Evolutionary conservation across 2,797 vertebrate species (phyloP), one percentile per base, ranked within the genome.

Genomic region (Pagetopsis macropterus): DNA sequence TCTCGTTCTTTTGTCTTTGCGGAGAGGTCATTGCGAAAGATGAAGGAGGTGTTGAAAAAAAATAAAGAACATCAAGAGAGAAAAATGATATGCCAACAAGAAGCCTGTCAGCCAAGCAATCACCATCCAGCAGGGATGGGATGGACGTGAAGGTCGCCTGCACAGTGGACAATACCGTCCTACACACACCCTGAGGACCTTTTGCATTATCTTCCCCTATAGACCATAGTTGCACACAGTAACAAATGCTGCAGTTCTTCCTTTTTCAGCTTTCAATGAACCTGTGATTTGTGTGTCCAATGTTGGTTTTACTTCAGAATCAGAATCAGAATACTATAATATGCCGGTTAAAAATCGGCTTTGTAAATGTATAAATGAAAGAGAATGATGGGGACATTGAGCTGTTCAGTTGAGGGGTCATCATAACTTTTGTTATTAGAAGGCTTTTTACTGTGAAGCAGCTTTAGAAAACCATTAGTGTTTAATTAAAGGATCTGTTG

Each of bases 61-160:
- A 45, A 84, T 75, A 66, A 73, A 76, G 73, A 82, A 54, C 57
- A 63, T 75, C 57, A 64, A 19, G 54, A 41, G 61, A 88, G 88
- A 90, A 87, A 89, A 90, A 91, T 84, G 66, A 85, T 82, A 87
- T 91, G 88, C 82, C 88, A 84, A 68, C 45, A 9, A 45, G 16
- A 23, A 64, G 69, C 70, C 69, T 78, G 82, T 81, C 70, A 75
- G 63, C 73, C 40, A 63, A 88, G 87, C 75, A 75, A 90, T 91
- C 89, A 87, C 61, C 82, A 79, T 84, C 79, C 63, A 69, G 76
- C 62, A 62, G 76, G 78, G 82, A 84, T 37, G 66, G 79, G 72
- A 81, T 77, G 72, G 46, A 83, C 27, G 13, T 66, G 75, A 79
- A 78, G 81, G 78, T 78, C 48, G 12, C 57, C 51, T 49, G 57